Base-by-base conservation (phyloP, 2,113 vertebrate genomes). In the Serranochromis macrocephalus region DNA sequence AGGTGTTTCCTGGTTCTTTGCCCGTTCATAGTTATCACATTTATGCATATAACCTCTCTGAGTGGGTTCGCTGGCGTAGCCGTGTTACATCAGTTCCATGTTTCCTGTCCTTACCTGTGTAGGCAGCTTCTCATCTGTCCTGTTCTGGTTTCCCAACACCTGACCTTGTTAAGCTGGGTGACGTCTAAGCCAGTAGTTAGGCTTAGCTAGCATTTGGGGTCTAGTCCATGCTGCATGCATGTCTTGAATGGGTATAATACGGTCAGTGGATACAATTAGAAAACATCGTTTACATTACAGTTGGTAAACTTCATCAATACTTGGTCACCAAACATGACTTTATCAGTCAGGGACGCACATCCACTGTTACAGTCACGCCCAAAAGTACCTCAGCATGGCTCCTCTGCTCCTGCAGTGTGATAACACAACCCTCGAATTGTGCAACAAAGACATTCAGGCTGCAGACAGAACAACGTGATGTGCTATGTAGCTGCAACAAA, bases 111-210 rank as follows among this genome's bases (percentile, higher is more conserved):
- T 71, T 24, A 9, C 36, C 7, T 0, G 3, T 24, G 66, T 42
- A 71, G 12, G 5, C 63, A 40, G 1, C 63, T 71, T 71, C 36
- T 68, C n/a, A 24, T 0, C 63, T 40, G 63, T 40, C 11, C 19
- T 24, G n/a, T 40, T 40, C 36, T 68, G 7, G 36, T 68, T 66
- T 5, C 63, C 63, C 36, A 68, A 9, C 36, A 68, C 0, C 36
- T 68, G 63, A 68, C 36, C 36, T 9, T 68, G 7, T 40, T 14
- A 24, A 24, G 36, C 36, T 68, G 19, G n/a, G 11, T 9, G 36
- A 68, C 3, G 7, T 68, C 33, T 38, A 0, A 21, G 33, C 19
- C 61, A 66, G 19, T 38, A 38, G 61, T 36, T 38, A 0, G 31
- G 33, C 61, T 66, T 66, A 38, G 4, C 17, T 38, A 66, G 31